phyloP scores from a whole-genome alignment of 2,888 invertebrate genomes.

The Eubasilissa splendida region DNA sequence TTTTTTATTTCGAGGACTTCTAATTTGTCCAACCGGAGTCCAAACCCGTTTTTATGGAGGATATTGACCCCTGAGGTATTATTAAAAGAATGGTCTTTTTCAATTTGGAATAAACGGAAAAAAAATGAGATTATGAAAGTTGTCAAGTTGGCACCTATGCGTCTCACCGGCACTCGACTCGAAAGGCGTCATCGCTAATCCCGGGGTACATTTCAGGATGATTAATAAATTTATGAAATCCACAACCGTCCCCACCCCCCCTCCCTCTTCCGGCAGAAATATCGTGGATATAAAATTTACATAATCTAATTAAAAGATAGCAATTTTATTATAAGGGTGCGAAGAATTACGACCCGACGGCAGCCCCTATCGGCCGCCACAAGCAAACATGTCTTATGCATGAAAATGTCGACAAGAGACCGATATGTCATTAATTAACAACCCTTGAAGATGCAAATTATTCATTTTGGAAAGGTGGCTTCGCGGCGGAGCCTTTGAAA shows the following conservation, averaged over 20 bases:
- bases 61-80: no score
- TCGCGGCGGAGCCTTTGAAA: neutral
- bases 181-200: slow-evolving; percentile 2
- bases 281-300: slow-evolving; percentile 58
- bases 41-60: no score
- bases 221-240: slow-evolving; percentile 57
- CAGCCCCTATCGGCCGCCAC: slow-evolving; percentile 39
- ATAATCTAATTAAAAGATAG: slow-evolving; percentile 59
- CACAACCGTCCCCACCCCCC: slow-evolving; percentile 41
- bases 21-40: no score
- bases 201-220: slow-evolving; percentile 47
- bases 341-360: slow-evolving; percentile 42
- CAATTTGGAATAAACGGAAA: no score
- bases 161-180: neutral
- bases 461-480: slow-evolving; percentile 9
- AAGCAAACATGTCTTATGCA: slow-evolving; percentile 40
- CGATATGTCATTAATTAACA: slow-evolving; percentile 44
- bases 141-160: neutral
- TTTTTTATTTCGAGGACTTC: no score
- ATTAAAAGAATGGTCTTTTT: no score
- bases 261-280: slow-evolving; percentile 34
- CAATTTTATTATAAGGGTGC: slow-evolving; percentile 57
- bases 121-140: no score
- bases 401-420: slow-evolving; percentile 36
- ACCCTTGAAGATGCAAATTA: slow-evolving; percentile 33